Evolutionary conservation across 2,113 vertebrate genomes (phyloP).

Genomic region (Apistogramma diplotaenia): DNA sequence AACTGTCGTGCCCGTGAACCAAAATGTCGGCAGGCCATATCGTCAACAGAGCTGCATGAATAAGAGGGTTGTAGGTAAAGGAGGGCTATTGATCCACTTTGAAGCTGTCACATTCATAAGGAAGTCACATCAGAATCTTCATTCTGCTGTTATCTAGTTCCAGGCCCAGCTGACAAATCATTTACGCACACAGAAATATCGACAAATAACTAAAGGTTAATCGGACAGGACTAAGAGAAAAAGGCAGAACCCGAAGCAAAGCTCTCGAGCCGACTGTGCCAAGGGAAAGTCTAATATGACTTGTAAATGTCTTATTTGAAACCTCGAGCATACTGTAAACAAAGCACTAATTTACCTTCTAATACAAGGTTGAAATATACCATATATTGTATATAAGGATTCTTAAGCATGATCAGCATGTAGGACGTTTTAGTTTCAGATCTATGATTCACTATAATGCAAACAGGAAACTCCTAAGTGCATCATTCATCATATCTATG

Average conservation of each 20-base stretch:
- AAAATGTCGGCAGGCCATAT: slow-evolving; percentile 53
- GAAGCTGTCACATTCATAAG: slow-evolving; percentile 59
- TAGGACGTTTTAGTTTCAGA: background rate
- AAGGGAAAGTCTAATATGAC: background rate
- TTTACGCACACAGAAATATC: slow-evolving; percentile 68
- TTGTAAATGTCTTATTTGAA: background rate
- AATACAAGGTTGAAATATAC: background rate
- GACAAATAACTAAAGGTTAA: slow-evolving; percentile 66
- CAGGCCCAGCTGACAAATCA: slow-evolving; percentile 67
- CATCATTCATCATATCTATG: slow-evolving; percentile 41
- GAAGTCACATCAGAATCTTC: slow-evolving; percentile 58
- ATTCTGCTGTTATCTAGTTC: slow-evolving; percentile 68
- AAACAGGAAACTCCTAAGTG: slow-evolving; percentile 42
- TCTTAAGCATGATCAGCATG: background rate
- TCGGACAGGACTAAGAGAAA: slow-evolving; percentile 27
- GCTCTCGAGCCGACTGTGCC: background rate
- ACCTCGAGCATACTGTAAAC: background rate
- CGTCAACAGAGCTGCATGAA: slow-evolving; percentile 73
- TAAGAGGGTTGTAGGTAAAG: slow-evolving; percentile 66
- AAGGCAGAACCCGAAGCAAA: slow-evolving; percentile 2
- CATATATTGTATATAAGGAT: background rate
- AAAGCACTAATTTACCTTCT: background rate
- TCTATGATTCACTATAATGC: slow-evolving; percentile 16
- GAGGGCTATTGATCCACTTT: slow-evolving; percentile 68
- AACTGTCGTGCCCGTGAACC: slow-evolving; percentile 66